A percentile compares a stretch with the other conserved stretches of the same genome.
Conservation (phyloP, 2,113 vertebrate genomes). For the Eleginops maclovinus region DNA sequence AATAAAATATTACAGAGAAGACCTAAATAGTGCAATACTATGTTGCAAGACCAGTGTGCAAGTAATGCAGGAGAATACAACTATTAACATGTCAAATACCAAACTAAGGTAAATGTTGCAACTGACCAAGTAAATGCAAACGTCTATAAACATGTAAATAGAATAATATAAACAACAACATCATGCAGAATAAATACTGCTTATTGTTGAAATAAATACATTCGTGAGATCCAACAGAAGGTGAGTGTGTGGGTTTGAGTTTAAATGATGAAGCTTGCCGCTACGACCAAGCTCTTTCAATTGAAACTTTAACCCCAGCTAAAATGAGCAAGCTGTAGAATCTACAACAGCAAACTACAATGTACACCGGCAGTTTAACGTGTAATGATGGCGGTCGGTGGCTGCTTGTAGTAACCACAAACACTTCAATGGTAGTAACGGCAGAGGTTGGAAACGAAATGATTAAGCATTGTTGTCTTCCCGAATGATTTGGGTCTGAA, state of each 20-base stretch:
- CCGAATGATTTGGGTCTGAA: not conserved
- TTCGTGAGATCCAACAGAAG: no score
- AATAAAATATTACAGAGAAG: no score
- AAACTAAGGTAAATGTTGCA: no score
- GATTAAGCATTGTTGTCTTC: not conserved
- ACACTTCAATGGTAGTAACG: not conserved
- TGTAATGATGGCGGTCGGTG: not conserved
- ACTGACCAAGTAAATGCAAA: no score
- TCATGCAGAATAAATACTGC: no score
- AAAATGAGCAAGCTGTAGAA: not conserved
- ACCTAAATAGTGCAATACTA: no score
- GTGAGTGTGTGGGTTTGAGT: not conserved
- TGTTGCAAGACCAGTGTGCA: no score
- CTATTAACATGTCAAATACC: no score
- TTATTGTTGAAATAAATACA: no score
- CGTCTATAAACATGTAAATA: no score
- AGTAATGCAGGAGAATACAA: no score
- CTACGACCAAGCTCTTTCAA: not conserved
- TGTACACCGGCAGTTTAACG: not conserved
- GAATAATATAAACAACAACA: no score
- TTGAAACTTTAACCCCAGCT: not conserved
- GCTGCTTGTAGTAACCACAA: not conserved
- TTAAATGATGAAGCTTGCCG: not conserved
- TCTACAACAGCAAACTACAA: not conserved
- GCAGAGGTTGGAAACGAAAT: not conserved